Evolutionary conservation across 2,113 vertebrate genomes (phyloP).

Genomic region (Danionella cerebrum): DNA sequence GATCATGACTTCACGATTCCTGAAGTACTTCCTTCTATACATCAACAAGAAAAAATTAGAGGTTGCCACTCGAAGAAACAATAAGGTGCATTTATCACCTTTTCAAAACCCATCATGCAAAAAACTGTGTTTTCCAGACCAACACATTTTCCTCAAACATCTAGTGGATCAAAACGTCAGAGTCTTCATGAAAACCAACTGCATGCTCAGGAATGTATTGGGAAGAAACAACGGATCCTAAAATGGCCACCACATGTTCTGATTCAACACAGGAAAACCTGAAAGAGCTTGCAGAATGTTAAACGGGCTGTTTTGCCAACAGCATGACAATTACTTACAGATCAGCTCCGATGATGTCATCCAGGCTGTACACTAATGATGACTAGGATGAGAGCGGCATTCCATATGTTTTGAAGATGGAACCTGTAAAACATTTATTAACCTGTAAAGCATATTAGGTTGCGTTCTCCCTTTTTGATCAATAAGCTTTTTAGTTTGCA

Average conservation of each 20-base stretch:
- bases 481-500: background rate
- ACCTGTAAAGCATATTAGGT: too few species aligned
- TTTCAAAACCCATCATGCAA: too few species aligned
- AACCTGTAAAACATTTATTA: too few species aligned
- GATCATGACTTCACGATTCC: too few species aligned
- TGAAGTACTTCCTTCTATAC: too few species aligned
- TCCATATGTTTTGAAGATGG: conserved; percentile 7
- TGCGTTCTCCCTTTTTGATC: background rate
- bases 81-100: too few species aligned
- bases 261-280: conserved; percentile 8
- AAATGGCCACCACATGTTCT: conserved; percentile 33
- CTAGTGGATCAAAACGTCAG: background rate
- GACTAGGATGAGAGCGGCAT: background rate
- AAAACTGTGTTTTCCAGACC: too few species aligned
- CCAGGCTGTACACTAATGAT: background rate
- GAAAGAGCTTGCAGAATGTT: conserved; percentile 4
- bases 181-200: conserved; percentile 20
- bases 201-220: background rate
- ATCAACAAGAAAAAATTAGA: too few species aligned
- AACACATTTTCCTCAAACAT: too few species aligned
- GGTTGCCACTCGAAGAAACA: too few species aligned
- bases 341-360: conserved; percentile 20
- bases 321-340: conserved; percentile 19
- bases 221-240: conserved; percentile 5
- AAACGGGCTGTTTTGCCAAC: background rate